Percentiles rank a stretch among this genome's conserved stretches.
Evolutionary conservation across 2,113 vertebrate species (phyloP).

Genomic region (Piprites chloris): DNA sequence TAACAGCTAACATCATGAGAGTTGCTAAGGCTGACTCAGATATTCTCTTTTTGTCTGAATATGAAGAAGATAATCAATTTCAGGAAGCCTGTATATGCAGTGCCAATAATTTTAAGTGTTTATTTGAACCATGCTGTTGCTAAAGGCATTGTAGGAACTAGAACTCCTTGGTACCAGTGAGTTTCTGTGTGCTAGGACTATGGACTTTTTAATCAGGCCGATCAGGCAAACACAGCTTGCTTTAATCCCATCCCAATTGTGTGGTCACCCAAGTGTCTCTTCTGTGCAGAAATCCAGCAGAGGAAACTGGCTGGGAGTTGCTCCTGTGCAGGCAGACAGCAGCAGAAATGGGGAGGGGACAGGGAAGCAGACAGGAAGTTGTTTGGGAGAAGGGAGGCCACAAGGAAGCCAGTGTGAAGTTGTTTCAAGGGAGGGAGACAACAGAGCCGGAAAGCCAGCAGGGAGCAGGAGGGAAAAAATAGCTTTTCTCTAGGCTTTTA

Average conservation of each 20-base stretch:
- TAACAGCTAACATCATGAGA: not conserved
- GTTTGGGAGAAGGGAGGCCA: conserved; percentile 56
- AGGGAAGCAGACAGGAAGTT: conserved; percentile 57
- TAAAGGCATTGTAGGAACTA: not conserved
- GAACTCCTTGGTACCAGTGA: not conserved
- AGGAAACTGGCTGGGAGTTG: conserved; percentile 52
- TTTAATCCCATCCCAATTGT: not conserved
- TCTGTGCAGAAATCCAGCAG: not conserved
- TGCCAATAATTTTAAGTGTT: not conserved
- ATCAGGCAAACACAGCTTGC: not conserved
- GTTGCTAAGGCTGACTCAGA: not conserved
- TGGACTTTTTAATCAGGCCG: not conserved
- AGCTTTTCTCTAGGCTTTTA: conserved; percentile 46
- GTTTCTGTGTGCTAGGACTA: not conserved
- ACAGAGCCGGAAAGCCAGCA: conserved; percentile 57
- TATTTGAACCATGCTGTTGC: not conserved
- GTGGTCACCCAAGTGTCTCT: not conserved
- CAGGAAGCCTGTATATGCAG: not conserved
- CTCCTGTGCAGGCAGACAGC: conserved; percentile 19
- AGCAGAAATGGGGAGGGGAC: conserved; percentile 38
- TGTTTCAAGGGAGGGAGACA: conserved; percentile 58
- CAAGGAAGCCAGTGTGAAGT: conserved; percentile 53
- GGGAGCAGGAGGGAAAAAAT: conserved; percentile 60
- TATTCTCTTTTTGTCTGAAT: not conserved
- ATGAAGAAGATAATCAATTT: not conserved